Evolutionary conservation across 2,113 vertebrate genomes (phyloP).

Genomic region (Phoenicopterus ruber): DNA sequence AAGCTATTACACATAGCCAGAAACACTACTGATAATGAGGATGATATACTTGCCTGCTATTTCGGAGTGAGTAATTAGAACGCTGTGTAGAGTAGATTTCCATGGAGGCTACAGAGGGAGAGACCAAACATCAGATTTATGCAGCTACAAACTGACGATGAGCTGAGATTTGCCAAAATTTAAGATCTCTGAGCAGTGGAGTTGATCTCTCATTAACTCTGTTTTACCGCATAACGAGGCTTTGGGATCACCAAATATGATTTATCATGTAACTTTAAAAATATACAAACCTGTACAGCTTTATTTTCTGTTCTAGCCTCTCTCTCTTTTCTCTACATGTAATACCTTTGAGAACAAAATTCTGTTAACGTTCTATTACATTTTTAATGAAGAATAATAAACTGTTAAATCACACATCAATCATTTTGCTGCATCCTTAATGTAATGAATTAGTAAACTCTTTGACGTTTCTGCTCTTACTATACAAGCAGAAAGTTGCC

Average conservation of each 20-base stretch:
- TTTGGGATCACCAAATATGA: neutral
- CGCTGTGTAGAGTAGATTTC: neutral
- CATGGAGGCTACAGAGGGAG: neutral
- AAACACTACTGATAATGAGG: neutral
- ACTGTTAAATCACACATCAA: slow-evolving; percentile 49
- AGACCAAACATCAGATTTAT: neutral
- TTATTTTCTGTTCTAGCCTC: neutral
- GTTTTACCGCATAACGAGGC: neutral
- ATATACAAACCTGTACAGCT: neutral
- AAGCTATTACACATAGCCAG: neutral
- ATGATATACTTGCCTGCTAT: neutral
- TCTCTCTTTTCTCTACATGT: neutral
- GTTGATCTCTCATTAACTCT: neutral
- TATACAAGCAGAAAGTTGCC: neutral
- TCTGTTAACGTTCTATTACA: slow-evolving; percentile 24
- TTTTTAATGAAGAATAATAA: slow-evolving; percentile 64
- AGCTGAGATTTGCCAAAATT: neutral
- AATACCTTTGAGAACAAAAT: slow-evolving; percentile 16
- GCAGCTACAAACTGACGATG: neutral
- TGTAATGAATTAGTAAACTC: slow-evolving; percentile 7
- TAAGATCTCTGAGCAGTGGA: neutral
- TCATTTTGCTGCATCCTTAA: slow-evolving; percentile 25
- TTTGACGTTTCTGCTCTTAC: neutral
- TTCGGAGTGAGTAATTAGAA: neutral
- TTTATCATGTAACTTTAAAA: slow-evolving; percentile 20